Evolutionary conservation across 2,113 vertebrate species (phyloP).

Genomic region (Orientallactaga bullata): DNA sequence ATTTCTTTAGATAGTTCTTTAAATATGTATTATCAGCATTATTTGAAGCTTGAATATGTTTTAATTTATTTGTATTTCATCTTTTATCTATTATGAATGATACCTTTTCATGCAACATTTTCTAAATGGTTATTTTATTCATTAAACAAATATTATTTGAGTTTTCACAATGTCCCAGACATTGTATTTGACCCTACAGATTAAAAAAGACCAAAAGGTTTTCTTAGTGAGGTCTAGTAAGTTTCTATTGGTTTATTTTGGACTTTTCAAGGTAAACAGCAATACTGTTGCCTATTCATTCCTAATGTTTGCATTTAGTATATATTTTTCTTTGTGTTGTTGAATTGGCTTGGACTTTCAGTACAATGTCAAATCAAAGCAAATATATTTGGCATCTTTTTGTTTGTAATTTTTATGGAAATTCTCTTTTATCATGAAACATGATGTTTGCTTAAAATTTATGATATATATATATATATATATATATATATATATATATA

Average conservation of each 20-base stretch:
- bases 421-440: conserved; percentile 17
- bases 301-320: conserved; percentile 8
- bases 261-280: conserved; percentile 18
- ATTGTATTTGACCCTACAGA: background rate
- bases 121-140: conserved; percentile 1
- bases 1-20: conserved; percentile 1
- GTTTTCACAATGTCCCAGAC: background rate
- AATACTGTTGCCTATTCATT: background rate
- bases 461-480: background rate
- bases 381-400: background rate
- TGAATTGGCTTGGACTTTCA: background rate
- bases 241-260: conserved; percentile 4
- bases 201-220: background rate
- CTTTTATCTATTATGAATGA: conserved; percentile 8
- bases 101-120: background rate
- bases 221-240: background rate
- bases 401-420: background rate
- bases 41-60: background rate
- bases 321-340: conserved; percentile 11
- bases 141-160: conserved; percentile 11
- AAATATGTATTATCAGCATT: background rate
- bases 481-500: background rate
- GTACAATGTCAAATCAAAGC: background rate
- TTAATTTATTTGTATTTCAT: conserved; percentile 28
- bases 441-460: background rate